Percentiles rank a stretch among this genome's conserved stretches.
These are phyloP conservation scores for Tiliacea citrago DNA, from an alignment of 2,888 invertebrate genomes.

Conservation along the genomic window DNA sequence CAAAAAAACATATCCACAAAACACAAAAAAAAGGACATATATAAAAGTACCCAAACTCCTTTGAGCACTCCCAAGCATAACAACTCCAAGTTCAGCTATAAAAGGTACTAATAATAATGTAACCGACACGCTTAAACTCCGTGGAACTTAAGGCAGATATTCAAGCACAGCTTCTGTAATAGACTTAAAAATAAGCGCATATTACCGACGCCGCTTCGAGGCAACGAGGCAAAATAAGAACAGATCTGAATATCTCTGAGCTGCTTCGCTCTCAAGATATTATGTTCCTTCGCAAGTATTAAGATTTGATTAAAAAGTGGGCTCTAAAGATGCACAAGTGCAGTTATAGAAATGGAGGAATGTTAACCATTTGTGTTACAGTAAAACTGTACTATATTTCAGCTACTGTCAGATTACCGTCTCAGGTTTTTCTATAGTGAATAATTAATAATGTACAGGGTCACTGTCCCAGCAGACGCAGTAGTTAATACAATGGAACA, in stretches of 20 bases:
- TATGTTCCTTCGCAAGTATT: constrained; percentile 55
- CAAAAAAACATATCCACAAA: neutral
- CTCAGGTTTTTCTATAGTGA: neutral
- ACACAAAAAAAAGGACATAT: neutral
- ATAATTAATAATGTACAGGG: too few species aligned
- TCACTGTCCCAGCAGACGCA: too few species aligned
- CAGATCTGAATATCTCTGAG: constrained; percentile 40
- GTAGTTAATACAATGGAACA: too few species aligned
- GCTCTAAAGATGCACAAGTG: constrained; percentile 35
- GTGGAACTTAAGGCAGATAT: constrained; percentile 53
- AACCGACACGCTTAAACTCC: constrained; percentile 31
- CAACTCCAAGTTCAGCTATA: constrained; percentile 21
- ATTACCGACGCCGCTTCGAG: constrained; percentile 51
- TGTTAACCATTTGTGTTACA: neutral
- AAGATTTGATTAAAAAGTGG: constrained; percentile 62
- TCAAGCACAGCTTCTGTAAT: constrained; percentile 56
- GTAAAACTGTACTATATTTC: neutral
- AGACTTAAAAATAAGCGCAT: constrained; percentile 65
- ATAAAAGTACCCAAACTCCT: neutral
- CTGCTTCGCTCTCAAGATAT: constrained; percentile 45
- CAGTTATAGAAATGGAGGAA: constrained; percentile 11
- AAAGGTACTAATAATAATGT: constrained; percentile 45
- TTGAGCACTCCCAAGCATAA: constrained; percentile 11
- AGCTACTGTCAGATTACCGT: neutral
- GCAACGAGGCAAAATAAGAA: constrained; percentile 62